These are phyloP conservation scores for Jaculus jaculus DNA, from an alignment of 2,113 vertebrate genomes.

Conservation along the genomic window DNA sequence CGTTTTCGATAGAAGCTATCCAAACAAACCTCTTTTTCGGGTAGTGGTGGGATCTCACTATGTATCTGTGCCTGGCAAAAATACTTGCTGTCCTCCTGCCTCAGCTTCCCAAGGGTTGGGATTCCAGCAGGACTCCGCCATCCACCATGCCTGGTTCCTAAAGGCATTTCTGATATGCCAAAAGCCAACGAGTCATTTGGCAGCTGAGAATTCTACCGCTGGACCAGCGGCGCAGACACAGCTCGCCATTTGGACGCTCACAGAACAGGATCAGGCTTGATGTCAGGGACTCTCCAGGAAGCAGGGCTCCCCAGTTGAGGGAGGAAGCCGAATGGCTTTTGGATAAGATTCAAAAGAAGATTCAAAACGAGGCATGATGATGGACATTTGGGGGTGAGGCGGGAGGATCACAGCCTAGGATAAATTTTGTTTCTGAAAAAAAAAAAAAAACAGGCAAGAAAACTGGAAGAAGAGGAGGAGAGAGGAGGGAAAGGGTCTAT, in stretches of 20 bases:
- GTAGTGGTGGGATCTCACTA: too few relatives aligned
- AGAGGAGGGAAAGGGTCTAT: not conserved
- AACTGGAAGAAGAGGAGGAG: not conserved
- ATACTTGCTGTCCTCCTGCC: not conserved
- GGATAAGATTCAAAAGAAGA: not conserved
- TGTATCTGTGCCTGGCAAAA: not conserved
- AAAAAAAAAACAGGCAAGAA: too few relatives aligned
- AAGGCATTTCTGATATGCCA: not conserved
- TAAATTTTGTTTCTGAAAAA: too few relatives aligned
- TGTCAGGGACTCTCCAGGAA: too few relatives aligned
- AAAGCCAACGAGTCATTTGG: not conserved
- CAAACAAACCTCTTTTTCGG: not conserved
- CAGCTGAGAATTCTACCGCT: too few relatives aligned
- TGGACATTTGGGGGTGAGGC: too few relatives aligned
- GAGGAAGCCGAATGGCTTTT: too few relatives aligned
- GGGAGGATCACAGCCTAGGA: not conserved
- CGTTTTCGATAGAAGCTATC: not conserved
- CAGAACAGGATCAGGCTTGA: too few relatives aligned
- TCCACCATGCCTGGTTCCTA: not conserved
- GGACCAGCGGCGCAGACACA: too few relatives aligned
- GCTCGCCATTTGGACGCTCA: too few relatives aligned
- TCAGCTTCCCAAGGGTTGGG: not conserved
- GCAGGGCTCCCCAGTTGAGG: too few relatives aligned
- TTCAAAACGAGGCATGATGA: not conserved
- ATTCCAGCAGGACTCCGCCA: too few relatives aligned